Evolutionary conservation across 2,113 vertebrate species (phyloP).

Genomic region (Mustelus asterias): DNA sequence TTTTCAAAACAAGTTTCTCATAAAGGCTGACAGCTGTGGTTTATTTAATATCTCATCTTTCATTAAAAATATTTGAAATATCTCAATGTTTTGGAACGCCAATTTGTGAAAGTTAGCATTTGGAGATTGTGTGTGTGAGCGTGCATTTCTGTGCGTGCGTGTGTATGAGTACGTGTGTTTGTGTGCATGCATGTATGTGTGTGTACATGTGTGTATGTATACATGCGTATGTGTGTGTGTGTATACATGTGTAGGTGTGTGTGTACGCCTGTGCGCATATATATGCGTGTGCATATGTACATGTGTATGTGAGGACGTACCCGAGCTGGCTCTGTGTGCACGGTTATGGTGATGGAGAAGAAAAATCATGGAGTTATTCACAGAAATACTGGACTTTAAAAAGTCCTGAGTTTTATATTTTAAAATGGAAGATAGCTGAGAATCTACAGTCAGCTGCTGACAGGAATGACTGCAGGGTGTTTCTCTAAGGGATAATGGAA

Average conservation of each 20-base stretch:
- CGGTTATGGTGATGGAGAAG: no score
- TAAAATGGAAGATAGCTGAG: no score
- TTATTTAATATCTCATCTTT: not conserved
- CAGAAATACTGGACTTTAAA: no score
- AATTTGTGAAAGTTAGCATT: not conserved
- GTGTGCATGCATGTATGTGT: not conserved
- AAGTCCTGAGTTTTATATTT: no score
- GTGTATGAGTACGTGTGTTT: not conserved
- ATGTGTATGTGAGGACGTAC: no score
- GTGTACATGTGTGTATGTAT: no score
- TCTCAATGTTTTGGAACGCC: not conserved
- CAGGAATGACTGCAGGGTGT: no score
- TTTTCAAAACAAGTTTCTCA: not conserved
- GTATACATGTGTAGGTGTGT: not conserved
- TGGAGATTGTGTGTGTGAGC: not conserved
- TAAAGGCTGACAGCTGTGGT: not conserved
- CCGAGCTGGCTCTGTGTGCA: no score
- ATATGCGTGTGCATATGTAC: not conserved
- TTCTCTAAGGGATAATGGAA: no score
- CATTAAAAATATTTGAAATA: not conserved
- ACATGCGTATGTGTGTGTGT: no score
- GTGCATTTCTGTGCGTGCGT: not conserved
- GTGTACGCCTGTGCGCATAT: not conserved
- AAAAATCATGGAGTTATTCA: no score
- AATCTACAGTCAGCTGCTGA: no score